Conservation (phyloP, 2,888 invertebrate genomes). For the Clepsis dumicolana region DNA sequence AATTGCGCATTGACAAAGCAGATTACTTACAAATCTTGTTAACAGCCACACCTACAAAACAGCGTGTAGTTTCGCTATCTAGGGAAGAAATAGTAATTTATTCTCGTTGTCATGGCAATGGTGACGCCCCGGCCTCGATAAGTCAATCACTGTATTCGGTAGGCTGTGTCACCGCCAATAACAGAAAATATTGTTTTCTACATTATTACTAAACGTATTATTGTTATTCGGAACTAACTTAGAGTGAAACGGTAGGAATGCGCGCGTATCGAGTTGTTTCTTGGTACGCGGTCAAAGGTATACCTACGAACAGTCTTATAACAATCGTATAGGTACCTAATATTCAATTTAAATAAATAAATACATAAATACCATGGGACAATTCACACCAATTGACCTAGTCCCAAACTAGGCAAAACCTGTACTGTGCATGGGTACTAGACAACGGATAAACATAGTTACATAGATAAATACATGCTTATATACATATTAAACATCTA, state of each 20-base stretch:
- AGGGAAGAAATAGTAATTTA: conserved; percentile 53
- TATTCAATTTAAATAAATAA: no score
- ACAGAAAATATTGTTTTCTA: neutral
- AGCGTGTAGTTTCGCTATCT: conserved; percentile 45
- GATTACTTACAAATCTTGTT: conserved; percentile 73
- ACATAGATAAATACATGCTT: no score
- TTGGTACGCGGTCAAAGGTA: neutral
- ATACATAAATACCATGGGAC: no score
- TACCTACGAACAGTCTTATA: no score
- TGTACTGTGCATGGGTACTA: no score
- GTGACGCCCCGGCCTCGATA: conserved; percentile 47
- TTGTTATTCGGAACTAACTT: neutral
- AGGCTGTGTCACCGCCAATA: neutral
- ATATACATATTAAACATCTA: no score
- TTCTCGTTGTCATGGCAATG: conserved; percentile 52
- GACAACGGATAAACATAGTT: no score
- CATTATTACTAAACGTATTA: neutral
- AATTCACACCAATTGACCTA: no score
- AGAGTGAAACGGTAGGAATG: no score
- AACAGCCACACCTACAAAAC: conserved; percentile 68
- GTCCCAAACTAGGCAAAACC: no score
- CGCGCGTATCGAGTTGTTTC: neutral
- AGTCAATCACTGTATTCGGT: conserved; percentile 21
- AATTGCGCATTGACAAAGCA: conserved; percentile 60
- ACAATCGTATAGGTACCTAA: no score